Conservation (phyloP, 2,797 vertebrate species). For the Synaphobranchus kaupii region DNA sequence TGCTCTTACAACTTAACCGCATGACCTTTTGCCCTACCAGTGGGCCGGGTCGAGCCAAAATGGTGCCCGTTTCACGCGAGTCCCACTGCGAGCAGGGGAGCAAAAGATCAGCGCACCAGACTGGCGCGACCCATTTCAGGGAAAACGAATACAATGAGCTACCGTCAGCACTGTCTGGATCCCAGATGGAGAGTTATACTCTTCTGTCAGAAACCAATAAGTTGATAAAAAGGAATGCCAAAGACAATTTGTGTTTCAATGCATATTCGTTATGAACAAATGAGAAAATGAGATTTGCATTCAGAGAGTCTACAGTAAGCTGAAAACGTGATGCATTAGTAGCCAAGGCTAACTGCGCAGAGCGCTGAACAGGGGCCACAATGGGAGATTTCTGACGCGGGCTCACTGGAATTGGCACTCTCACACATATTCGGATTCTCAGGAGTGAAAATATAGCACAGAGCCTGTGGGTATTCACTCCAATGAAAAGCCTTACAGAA, state of each 20-base stretch:
- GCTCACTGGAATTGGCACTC: neutral
- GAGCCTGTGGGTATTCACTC: neutral
- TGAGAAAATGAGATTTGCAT: neutral
- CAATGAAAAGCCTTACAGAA: neutral
- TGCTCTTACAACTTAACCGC: neutral
- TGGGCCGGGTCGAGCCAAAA: neutral
- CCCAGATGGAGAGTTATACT: neutral
- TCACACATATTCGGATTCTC: neutral
- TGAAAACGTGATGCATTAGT: neutral
- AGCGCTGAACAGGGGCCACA: neutral
- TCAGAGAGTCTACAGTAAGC: neutral
- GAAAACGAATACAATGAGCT: conserved; percentile 3
- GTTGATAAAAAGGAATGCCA: conserved; percentile 10
- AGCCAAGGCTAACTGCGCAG: neutral
- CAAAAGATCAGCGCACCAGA: neutral
- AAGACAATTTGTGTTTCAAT: neutral
- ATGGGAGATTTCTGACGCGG: neutral
- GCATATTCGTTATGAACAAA: neutral
- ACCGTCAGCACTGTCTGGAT: neutral
- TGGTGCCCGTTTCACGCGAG: neutral
- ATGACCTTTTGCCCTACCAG: neutral
- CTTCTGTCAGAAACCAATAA: neutral
- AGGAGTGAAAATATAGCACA: neutral
- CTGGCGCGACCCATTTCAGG: neutral
- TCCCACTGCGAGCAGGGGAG: neutral